Evolutionary conservation across 2,888 invertebrate genomes (phyloP), one percentile per base, ranked within the genome.

Genomic region (Philereme vetulata): DNA sequence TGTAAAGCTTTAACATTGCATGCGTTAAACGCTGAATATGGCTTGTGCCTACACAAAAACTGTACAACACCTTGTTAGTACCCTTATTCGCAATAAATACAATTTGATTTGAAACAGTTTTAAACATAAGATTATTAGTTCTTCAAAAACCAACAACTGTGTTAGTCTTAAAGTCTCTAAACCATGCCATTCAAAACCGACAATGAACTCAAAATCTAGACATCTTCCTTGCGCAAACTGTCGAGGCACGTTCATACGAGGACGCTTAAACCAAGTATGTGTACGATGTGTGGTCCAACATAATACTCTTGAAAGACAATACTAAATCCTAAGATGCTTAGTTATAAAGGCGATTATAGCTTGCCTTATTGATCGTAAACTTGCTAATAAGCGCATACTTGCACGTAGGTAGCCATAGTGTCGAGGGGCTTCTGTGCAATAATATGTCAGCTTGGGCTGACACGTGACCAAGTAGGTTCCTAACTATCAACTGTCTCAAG

Each of bases 401-500:
- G 66, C 70, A 71, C 70, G 70, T 71, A 65, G 63, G 45, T 51
- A 63, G 51, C 63, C 52, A 59, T 58, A 64, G 67, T 67, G 67
- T 66, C 61, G 65, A 65, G 61, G 65, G 65, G 65, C 67, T 66
- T 69, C 67, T 65, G 62, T 62, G 63, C 65, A 60, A 57, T 65
- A 62, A 62, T 66, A 53, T 62, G 53, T 60, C 51, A 53, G 53
- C 32, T 49, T 60, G 66, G 63, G 60, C 51, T 63, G 63, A 40
- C 61, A 61, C 38, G 49, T 42, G 52, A 56, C 38, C 58, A 49
- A 54, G 50, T 56, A 56, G 38, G 48, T 48, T 8, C 38, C 38
- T 1, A 38, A 6, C 38, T 35, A 35, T 46, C 47, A 5, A 36
- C n/a, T 36, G 48, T 35, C 48, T 48, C 48, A 35, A 35, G 34